Conservation (phyloP, 1,140 invertebrate species). For the Caenorhabditis tropicalis region DNA sequence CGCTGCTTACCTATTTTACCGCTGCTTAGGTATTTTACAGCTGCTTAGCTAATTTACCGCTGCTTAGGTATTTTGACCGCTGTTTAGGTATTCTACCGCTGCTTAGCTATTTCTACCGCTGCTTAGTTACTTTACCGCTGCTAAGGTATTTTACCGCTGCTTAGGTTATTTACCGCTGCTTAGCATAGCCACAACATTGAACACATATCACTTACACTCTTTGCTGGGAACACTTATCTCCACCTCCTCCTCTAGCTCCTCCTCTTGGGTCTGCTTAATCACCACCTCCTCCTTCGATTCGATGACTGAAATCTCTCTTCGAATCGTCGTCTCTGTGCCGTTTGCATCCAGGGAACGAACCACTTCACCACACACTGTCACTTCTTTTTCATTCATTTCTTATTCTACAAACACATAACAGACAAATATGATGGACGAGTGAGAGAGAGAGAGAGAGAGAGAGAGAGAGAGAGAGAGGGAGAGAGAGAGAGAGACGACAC, state of each 20-base stretch:
- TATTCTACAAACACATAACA: neutral
- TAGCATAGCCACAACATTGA: neutral
- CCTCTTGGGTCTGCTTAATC: neutral
- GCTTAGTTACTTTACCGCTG: too few species aligned
- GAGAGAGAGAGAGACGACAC: neutral
- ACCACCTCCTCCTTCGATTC: too few species aligned
- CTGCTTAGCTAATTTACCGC: too few species aligned
- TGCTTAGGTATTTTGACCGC: too few species aligned
- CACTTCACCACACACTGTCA: neutral
- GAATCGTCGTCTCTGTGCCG: neutral
- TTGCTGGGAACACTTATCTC: neutral
- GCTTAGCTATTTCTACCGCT: too few species aligned
- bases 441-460: neutral
- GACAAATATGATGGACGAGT: neutral
- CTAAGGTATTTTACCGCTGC: too few species aligned
- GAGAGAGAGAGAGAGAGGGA: neutral
- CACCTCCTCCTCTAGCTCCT: neutral
- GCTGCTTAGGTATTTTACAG: too few species aligned
- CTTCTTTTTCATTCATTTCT: neutral
- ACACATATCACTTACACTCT: conserved; percentile 25
- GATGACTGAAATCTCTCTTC: neutral
- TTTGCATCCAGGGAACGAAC: neutral
- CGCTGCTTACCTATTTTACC: too few species aligned
- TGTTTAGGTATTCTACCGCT: too few species aligned
- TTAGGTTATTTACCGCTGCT: too few species aligned